Base-by-base conservation (phyloP, 2,888 invertebrate species). In the Tipula lateralis region DNA sequence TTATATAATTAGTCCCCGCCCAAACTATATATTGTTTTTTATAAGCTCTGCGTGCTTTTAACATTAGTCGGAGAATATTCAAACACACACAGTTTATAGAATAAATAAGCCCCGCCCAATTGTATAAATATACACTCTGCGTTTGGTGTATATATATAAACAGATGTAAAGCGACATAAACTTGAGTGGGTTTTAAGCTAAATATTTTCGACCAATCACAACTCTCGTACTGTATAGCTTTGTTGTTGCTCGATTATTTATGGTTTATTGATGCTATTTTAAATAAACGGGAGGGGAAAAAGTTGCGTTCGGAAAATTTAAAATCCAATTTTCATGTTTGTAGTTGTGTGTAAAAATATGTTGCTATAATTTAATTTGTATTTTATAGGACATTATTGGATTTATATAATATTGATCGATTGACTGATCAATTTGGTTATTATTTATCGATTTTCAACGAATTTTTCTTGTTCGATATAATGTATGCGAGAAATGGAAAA, bases 341-440 rank as follows among this genome's bases (percentile, higher is more conserved):
- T 9, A 44, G n/a, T 44, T 5, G 16, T 50, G 6, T 9, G 66
- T 19, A 9, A 66, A n/a, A 66, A 66, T 66, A 66, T 66, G 66
- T 12, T 66, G 66, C 66, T 66, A 66, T 66, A 66, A 66, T 50
- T 50, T 19, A 50, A 5, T 50, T 50, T 12, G 19, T 50, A 16
- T 50, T 50, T 50, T 50, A 50, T 66, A 24, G 66, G 24, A 66
- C 19, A 19, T 24, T 66, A 66, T 66, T 66, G 9, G 66, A 66
- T 66, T 66, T 66, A 24, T 66, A 12, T 13, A 1, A 39, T 39
- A 39, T 66, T 66, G 66, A 66, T 66, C 66, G 66, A 66, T 66
- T 66, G 66, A 66, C 66, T 66, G 66, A 66, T 66, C 66, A 66
- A 66, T 66, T 66, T 66, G n/a, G 24, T 66, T 66, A 66, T 19